Conservation (phyloP, 2,797 vertebrate species). For the Cephalopachus bancanus region DNA sequence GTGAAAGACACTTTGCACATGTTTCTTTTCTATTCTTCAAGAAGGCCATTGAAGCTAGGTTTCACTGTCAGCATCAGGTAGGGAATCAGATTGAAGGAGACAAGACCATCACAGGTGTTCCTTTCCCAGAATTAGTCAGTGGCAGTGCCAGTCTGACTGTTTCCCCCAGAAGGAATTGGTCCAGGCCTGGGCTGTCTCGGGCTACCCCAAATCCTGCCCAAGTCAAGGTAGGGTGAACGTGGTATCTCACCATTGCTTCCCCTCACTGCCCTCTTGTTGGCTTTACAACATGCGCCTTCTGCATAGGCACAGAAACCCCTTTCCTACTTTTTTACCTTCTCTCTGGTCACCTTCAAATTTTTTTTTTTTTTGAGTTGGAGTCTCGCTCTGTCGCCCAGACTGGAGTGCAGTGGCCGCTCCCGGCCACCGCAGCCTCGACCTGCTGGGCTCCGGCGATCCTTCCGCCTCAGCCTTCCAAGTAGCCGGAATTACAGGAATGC, state of each 20-base stretch:
- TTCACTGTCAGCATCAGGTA: neutral
- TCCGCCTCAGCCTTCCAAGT: no score
- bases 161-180: neutral
- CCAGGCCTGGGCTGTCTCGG: neutral
- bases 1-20: neutral
- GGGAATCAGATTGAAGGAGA: neutral
- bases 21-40: neutral
- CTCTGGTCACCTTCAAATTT: constrained; percentile 67
- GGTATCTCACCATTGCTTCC: neutral
- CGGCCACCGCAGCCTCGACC: no score
- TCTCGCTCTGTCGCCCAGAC: no score
- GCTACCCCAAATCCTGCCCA: neutral
- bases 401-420: no score
- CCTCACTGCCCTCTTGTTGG: neutral
- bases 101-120: neutral
- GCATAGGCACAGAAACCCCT: constrained; percentile 22
- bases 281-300: constrained; percentile 20
- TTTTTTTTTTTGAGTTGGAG: no score
- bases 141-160: neutral
- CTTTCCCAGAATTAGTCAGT: neutral
- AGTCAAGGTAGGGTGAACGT: neutral
- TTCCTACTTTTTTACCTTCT: constrained; percentile 56
- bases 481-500: no score
- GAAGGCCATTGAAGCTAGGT: neutral
- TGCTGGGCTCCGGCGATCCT: no score